These are phyloP conservation scores for Drosophila barbarae DNA, from an alignment of 2,888 invertebrate genomes.

Conservation along the genomic window DNA sequence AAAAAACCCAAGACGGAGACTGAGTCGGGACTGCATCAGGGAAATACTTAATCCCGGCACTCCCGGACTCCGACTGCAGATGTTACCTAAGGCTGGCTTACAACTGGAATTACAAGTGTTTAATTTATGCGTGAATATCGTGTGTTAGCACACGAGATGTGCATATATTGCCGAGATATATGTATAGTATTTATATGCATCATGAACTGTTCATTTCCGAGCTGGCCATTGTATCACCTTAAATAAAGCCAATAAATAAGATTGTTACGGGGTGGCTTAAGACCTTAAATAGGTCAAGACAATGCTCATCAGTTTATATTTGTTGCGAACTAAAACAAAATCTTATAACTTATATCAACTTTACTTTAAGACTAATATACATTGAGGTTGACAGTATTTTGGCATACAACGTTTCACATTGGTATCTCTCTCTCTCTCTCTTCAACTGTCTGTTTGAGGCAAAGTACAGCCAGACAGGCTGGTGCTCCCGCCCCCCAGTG, in stretches of 20 bases:
- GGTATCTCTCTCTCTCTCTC: background rate
- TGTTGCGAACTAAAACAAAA: background rate
- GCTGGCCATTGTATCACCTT: background rate
- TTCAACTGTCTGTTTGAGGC: background rate
- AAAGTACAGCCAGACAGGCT: background rate
- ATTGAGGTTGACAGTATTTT: conserved; percentile 14
- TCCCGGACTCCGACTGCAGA: background rate
- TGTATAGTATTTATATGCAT: background rate
- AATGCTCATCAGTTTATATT: background rate
- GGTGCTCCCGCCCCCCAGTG: background rate
- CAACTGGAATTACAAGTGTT: conserved; percentile 9
- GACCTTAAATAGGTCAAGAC: background rate
- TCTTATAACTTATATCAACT: background rate
- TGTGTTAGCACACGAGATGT: background rate
- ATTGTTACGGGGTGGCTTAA: background rate
- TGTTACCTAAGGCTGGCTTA: background rate
- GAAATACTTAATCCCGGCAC: background rate
- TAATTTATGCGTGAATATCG: conserved; percentile 20
- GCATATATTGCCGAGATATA: conserved; percentile 2
- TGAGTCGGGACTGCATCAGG: background rate
- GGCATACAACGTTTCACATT: conserved; percentile 3
- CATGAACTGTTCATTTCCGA: background rate
- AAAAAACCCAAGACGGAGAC: background rate
- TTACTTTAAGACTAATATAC: background rate
- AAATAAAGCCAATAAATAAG: background rate